These are phyloP conservation scores for Volucella zonaria DNA, from an alignment of 2,888 invertebrate genomes.

Conservation along the genomic window DNA sequence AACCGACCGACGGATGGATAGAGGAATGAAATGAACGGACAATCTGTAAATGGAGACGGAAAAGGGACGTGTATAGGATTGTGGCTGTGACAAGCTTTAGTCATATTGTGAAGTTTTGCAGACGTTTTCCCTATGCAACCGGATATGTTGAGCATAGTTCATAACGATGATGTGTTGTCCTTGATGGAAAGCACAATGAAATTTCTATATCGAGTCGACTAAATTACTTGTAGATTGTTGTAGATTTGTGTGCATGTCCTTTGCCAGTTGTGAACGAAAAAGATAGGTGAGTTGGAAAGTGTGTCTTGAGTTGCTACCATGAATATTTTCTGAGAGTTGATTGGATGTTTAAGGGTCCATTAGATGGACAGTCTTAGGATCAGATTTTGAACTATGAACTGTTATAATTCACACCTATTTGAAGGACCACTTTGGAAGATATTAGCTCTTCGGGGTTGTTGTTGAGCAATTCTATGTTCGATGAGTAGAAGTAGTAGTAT, in stretches of 20 bases:
- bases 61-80: conserved; percentile 17
- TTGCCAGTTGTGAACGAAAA: conserved; percentile 14
- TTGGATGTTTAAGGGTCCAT: conserved; percentile 26
- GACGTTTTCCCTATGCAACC: conserved; percentile 20
- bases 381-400: conserved; percentile 3
- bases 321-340: conserved; percentile 41
- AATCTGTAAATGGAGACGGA: conserved; percentile 29
- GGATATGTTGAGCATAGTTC: conserved; percentile 16
- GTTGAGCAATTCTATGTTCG: too few species aligned
- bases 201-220: not conserved
- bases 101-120: conserved; percentile 20
- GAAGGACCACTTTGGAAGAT: too few species aligned
- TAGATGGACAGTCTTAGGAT: conserved; percentile 7
- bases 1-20: not conserved
- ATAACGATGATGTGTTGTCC: conserved; percentile 13
- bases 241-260: not conserved
- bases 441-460: too few species aligned
- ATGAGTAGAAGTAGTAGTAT: too few species aligned
- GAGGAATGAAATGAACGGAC: not conserved
- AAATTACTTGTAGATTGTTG: not conserved
- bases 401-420: not conserved
- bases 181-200: conserved; percentile 32
- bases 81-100: conserved; percentile 27
- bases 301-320: conserved; percentile 9
- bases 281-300: not conserved